These are phyloP conservation scores for Leptopilina clavipes DNA, from an alignment of 1,140 invertebrate species.

Conservation along the genomic window DNA sequence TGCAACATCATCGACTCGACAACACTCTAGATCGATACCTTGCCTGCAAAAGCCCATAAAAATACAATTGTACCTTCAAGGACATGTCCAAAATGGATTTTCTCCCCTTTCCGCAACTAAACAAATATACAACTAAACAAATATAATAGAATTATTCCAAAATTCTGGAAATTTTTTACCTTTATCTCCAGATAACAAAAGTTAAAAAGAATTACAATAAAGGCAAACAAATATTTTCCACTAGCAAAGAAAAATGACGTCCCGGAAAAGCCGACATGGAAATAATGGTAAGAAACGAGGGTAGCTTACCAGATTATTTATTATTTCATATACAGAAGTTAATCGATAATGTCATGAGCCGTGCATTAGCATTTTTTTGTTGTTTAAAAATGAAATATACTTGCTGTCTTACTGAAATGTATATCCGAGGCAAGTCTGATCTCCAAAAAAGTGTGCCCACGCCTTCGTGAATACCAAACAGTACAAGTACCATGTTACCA, in stretches of 20 bases:
- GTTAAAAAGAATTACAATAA: background rate
- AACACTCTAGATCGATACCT: background rate
- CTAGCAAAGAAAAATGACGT: slow-evolving; percentile 3
- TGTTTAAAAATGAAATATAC: slow-evolving; percentile 75
- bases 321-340: slow-evolving; percentile 71
- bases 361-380: slow-evolving; percentile 74
- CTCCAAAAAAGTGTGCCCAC: slow-evolving; percentile 73
- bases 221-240: background rate
- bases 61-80: background rate
- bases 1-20: slow-evolving; percentile 40
- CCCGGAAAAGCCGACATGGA: slow-evolving; percentile 67
- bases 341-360: slow-evolving; percentile 67
- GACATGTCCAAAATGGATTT: background rate
- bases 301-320: slow-evolving; percentile 71
- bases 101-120: too few species aligned
- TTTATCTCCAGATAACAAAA: too few species aligned
- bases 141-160: too few species aligned
- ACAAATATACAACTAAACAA: too few species aligned
- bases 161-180: too few species aligned
- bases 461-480: slow-evolving; percentile 71
- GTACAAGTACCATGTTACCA: slow-evolving; percentile 55
- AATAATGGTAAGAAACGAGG: slow-evolving; percentile 63
- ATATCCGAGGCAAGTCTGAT: slow-evolving; percentile 67
- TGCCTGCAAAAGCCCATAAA: background rate
- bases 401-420: slow-evolving; percentile 62